Evolutionary conservation across 2,888 invertebrate species (phyloP).

Genomic region (Hydraecia micacea): DNA sequence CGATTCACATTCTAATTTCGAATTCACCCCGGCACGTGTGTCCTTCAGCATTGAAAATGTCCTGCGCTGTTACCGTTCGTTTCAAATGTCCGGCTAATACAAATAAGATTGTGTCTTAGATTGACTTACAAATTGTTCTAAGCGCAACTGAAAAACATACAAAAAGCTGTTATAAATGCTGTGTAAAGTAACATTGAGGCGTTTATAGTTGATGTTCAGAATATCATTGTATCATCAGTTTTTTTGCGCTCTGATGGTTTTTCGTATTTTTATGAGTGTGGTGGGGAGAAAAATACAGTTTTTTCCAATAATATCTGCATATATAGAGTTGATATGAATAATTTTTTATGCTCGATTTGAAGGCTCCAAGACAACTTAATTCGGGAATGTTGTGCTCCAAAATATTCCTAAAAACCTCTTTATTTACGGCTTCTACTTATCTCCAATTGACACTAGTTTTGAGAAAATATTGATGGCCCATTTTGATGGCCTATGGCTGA

Average conservation of each 20-base stretch:
- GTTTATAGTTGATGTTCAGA: conserved; percentile 19
- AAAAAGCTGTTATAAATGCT: conserved; percentile 18
- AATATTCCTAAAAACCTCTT: not conserved
- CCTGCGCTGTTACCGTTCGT: conserved; percentile 21
- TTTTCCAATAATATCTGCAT: not conserved
- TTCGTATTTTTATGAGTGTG: not conserved
- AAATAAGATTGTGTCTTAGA: conserved; percentile 29
- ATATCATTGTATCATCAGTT: conserved; percentile 6
- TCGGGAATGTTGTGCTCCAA: too few relatives aligned
- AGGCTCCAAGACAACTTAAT: too few relatives aligned
- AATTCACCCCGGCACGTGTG: conserved; percentile 46
- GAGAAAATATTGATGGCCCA: too few relatives aligned
- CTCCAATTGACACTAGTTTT: not conserved
- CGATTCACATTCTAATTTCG: conserved; percentile 37
- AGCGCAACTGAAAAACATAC: conserved; percentile 42
- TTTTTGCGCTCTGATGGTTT: not conserved
- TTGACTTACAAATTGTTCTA: conserved; percentile 38
- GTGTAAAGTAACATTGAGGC: conserved; percentile 19
- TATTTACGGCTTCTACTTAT: not conserved
- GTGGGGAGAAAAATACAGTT: not conserved
- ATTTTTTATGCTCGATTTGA: not conserved
- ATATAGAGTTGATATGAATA: not conserved
- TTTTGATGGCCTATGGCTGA: not conserved
- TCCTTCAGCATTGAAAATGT: conserved; percentile 47
- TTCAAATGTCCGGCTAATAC: not conserved